Evolutionary conservation across 2,797 vertebrate genomes (phyloP), one percentile per base, ranked within the genome.

Genomic region (Sebastes oblongus): DNA sequence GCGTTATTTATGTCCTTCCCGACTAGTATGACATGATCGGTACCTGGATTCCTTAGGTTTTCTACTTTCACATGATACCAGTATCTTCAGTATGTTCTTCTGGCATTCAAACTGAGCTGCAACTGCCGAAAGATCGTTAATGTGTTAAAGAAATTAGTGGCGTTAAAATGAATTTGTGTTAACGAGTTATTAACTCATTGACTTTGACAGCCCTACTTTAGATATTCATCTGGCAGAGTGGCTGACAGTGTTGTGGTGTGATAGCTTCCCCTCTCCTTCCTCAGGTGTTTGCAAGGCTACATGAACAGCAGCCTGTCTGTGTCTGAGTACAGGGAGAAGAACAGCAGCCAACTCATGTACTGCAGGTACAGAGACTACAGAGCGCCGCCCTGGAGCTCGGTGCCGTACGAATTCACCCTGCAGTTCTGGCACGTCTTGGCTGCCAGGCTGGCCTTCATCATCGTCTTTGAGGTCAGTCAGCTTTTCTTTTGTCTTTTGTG

Each of bases 391-490:
- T 98, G 97, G 98, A 98, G 96, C 83, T 80, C 94, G 0, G 94
- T 93, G 55, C 98, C 98, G 0, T 99, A 99, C 42, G 98, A 99
- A 54, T 99, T 99, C 94, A 99, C 98, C 32, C 94, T 99, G 80
- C 98, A 99, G 85, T 99, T 99, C 91, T 99, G 98, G 98, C 98
- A 99, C 61, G 98, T 99, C 82, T 92, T 99, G 60, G 98, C 98
- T 78, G 98, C 98, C 61, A 96, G 98, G 12, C 77, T 99, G 91
- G 98, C 98, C 89, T 99, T 99, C 95, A 99, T 99, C 82, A 99
- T 99, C 1, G 98, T 99, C 56, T 99, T 99, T 89, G 98, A 99
- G 98, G 98, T 99, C 50, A 93, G 96, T 95, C 66, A 71, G 50
- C 59, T 14, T 32, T 83, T 70, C 27, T 62, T 80, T 66, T 54